phyloP scores from a whole-genome alignment of 2,888 invertebrate genomes.

The Trichogramma dendrolimi region DNA sequence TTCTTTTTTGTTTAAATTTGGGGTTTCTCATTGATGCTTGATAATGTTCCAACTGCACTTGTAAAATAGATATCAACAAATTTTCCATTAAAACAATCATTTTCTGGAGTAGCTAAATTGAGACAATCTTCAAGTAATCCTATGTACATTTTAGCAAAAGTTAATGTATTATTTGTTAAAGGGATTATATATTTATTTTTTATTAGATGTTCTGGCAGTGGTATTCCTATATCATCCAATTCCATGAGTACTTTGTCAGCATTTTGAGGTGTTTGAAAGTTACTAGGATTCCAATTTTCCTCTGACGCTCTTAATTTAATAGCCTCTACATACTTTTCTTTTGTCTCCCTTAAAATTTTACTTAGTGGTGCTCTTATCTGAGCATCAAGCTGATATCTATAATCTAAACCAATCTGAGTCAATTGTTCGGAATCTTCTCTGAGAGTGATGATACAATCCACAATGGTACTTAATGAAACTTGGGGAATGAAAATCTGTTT shows the following conservation, averaged over 20 bases:
- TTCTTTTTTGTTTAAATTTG: slow-evolving; percentile 57
- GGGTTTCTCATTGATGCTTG: slow-evolving; percentile 57
- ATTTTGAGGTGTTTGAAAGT: slow-evolving; percentile 64
- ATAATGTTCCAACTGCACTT: slow-evolving; percentile 67
- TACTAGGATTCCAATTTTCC: slow-evolving; percentile 81
- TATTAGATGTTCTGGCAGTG: slow-evolving; percentile 38
- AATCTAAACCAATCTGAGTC: slow-evolving; percentile 72
- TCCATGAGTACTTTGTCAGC: slow-evolving; percentile 42
- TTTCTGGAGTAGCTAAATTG: slow-evolving; percentile 69
- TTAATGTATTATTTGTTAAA: slow-evolving; percentile 74
- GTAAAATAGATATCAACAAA: slow-evolving; percentile 69
- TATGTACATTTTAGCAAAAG: slow-evolving; percentile 73
- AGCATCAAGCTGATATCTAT: slow-evolving; percentile 86
- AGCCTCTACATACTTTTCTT: slow-evolving; percentile 78
- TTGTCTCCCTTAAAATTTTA: slow-evolving; percentile 71
- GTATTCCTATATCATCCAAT: slow-evolving; percentile 44
- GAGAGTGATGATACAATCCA: slow-evolving; percentile 81
- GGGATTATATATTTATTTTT: slow-evolving; percentile 67
- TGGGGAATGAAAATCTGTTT: slow-evolving; percentile 89
- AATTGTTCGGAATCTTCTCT: slow-evolving; percentile 68
- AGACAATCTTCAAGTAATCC: slow-evolving; percentile 73
- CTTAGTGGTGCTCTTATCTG: slow-evolving; percentile 73
- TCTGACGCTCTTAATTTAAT: slow-evolving; percentile 72
- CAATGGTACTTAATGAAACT: slow-evolving; percentile 75
- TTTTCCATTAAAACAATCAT: slow-evolving; percentile 70